Percentiles rank a stretch among this genome's conserved stretches.
phyloP scores from a whole-genome alignment of 1,140 invertebrate species.

The Galendromus occidentalis region DNA sequence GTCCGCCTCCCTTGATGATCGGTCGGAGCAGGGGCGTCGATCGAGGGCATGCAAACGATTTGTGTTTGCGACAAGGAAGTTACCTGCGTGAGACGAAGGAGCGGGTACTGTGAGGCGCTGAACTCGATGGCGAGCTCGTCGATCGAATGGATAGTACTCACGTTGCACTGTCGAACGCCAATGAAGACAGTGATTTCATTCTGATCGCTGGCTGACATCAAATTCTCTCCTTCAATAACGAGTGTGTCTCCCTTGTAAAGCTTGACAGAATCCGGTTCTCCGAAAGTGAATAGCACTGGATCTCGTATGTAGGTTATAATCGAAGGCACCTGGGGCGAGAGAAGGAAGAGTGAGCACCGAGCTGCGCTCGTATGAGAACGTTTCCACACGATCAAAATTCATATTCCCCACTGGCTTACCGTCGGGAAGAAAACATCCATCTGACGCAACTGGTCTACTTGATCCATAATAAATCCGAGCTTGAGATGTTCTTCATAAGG shows the following conservation, averaged over 20 bases:
- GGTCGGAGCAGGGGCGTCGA: constrained; percentile 56
- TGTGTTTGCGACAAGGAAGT: constrained; percentile 71
- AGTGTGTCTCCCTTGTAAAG: constrained; percentile 80
- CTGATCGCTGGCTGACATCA: constrained; percentile 75
- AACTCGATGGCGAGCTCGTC: background rate
- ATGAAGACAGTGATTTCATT: constrained; percentile 82
- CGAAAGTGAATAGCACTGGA: constrained; percentile 60
- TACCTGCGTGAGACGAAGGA: background rate
- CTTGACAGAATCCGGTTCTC: constrained; percentile 37
- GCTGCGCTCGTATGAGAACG: too few relatives aligned
- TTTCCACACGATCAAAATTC: too few relatives aligned
- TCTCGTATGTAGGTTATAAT: constrained; percentile 73
- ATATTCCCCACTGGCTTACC: background rate
- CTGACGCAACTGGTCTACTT: constrained; percentile 65
- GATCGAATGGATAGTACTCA: constrained; percentile 25
- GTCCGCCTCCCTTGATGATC: constrained; percentile 56
- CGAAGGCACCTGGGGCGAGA: constrained; percentile 37
- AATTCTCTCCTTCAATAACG: constrained; percentile 80
- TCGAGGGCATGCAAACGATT: constrained; percentile 69
- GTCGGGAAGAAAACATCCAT: constrained; percentile 59
- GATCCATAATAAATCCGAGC: constrained; percentile 87
- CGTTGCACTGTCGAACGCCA: constrained; percentile 64
- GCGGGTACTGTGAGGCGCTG: background rate
- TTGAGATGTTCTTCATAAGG: constrained; percentile 27
- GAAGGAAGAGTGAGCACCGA: too few relatives aligned